Conservation (phyloP, 2,888 invertebrate species). For the Acronicta alni region DNA sequence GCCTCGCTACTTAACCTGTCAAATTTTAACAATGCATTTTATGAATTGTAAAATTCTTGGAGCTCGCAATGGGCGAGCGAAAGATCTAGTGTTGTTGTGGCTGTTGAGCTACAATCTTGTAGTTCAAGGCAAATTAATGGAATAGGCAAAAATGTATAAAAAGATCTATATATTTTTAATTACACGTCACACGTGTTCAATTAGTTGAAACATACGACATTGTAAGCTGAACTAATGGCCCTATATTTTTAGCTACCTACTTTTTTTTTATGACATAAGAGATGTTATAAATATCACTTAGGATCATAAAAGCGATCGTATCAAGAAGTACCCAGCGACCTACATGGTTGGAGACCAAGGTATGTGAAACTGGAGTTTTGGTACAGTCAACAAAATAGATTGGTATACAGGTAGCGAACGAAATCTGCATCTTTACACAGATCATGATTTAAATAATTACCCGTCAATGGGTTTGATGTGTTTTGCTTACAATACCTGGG, state of each 20-base stretch:
- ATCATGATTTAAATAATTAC: too few relatives aligned
- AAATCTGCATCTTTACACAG: too few relatives aligned
- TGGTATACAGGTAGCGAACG: too few relatives aligned
- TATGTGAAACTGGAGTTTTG: slow-evolving; percentile 4
- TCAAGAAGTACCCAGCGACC: slow-evolving; percentile 1
- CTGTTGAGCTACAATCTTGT: too few relatives aligned
- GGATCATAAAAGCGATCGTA: slow-evolving; percentile 31
- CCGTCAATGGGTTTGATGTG: too few relatives aligned
- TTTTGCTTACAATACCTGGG: too few relatives aligned
- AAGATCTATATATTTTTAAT: neutral
- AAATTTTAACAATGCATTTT: too few relatives aligned
- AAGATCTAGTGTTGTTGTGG: too few relatives aligned
- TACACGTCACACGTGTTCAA: neutral
- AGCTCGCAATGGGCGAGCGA: too few relatives aligned
- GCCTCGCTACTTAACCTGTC: too few relatives aligned
- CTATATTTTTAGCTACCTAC: slow-evolving; percentile 14
- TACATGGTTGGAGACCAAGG: slow-evolving; percentile 3
- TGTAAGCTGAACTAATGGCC: neutral
- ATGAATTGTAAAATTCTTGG: too few relatives aligned
- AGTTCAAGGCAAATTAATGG: too few relatives aligned
- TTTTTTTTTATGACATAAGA: slow-evolving; percentile 37
- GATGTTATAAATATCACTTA: slow-evolving; percentile 55
- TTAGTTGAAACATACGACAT: neutral
- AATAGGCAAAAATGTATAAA: neutral
- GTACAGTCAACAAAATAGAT: neutral